phyloP scores from a whole-genome alignment of 23 tunicate species.

The Trididemnum nubilum region DNA sequence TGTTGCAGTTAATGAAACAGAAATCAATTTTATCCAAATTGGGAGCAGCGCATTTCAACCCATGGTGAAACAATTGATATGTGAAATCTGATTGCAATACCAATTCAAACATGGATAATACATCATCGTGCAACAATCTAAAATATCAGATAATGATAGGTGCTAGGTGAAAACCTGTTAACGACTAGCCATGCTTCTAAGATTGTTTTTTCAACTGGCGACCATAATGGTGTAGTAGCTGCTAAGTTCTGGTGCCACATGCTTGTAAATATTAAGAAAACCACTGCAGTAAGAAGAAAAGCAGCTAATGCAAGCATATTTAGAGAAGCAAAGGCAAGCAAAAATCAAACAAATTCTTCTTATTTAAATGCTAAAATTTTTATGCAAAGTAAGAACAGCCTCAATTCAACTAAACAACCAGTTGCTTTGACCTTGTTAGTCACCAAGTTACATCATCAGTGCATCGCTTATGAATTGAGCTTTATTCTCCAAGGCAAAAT shows the following conservation, averaged over 20 bases:
- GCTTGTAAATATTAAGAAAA: neutral
- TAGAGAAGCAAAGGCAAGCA: neutral
- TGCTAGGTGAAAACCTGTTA: too few species aligned
- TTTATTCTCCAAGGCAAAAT: neutral
- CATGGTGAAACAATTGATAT: neutral
- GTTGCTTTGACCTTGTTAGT: conserved; percentile 1
- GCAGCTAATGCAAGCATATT: conserved; percentile 1
- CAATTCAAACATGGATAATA: neutral
- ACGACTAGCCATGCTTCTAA: too few species aligned
- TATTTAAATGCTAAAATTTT: neutral
- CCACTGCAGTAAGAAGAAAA: neutral
- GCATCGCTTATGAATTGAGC: conserved; percentile 1
- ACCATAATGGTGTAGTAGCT: too few species aligned
- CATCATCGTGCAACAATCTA: neutral
- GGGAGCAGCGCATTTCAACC: neutral
- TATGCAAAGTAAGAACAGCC: neutral
- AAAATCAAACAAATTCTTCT: neutral
- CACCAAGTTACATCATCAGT: neutral
- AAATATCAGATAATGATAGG: neutral
- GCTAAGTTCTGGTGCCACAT: conserved; percentile 2
- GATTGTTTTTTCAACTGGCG: too few species aligned
- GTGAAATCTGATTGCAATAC: neutral
- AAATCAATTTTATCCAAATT: neutral
- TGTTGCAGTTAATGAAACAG: too few species aligned
- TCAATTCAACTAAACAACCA: neutral